Base-by-base conservation (phyloP, 64 coral and sea anemone genomes). In the Hydrozoanthus tunicans region DNA sequence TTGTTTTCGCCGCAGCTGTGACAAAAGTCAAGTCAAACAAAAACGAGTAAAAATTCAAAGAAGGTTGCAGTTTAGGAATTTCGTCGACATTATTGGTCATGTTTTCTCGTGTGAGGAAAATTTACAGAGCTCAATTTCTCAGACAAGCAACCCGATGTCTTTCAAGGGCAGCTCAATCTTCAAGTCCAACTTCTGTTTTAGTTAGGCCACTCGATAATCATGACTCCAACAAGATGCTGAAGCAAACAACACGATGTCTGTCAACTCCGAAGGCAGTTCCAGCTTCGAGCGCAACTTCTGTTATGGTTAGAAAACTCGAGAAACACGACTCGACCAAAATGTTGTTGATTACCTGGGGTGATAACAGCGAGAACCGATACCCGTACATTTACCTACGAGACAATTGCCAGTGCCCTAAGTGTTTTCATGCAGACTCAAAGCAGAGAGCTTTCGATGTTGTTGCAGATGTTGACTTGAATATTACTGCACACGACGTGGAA, bases 361-460 rank as follows among this genome's bases (percentile, higher is more conserved):
- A 92, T 76, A 82, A 90, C 20, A 62, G 67, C 2, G 79, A 90
- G 2, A 95, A 86, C 59, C 91, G 91, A 53, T 95, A 81, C 67
- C 94, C 94, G 9, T 95, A 90, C 62, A 56, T 92, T 9, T 95
- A 92, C 23, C 71, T 95, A 7, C 91, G 94, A 43, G 91, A 95
- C 68, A 85, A 92, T 79, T 95, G 94, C 17, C 82, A 43, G 51
- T 95, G 94, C 15, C 70, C 85, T 1, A 89, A 90, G 14, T 95
- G 94, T 32, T 83, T 92, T 53, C 72, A 95, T 54, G 57, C 63
- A 3, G 62, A 63, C 4, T 67, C 86, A 4, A n/a, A 68, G 20
- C 79, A 95, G 53, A 80, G 94, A 1, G 62, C 62, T 0, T 73
- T 93, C 6, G 94, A 95, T 27, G 82, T 74, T 32, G 86, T 95